phyloP scores from a whole-genome alignment of 2,797 vertebrate genomes.

The Periophthalmus magnuspinnatus region DNA sequence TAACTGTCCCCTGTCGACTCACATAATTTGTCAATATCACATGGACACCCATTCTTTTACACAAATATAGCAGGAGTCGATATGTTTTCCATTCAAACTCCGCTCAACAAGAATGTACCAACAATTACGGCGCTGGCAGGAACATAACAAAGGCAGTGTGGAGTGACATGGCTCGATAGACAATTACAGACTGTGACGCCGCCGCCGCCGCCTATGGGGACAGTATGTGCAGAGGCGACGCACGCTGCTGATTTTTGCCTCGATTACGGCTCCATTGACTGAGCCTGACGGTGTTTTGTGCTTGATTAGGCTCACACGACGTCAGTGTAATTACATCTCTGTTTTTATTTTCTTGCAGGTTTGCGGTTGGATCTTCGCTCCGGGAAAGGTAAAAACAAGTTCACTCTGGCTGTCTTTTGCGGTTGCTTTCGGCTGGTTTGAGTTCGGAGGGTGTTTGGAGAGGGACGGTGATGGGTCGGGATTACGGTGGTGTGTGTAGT shows the following conservation, averaged over 20 bases:
- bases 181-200: conserved; percentile 50
- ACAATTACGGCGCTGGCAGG: conserved; percentile 34
- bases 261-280: conserved; percentile 23
- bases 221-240: conserved; percentile 15
- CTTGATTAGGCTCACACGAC: not conserved
- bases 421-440: conserved; percentile 1
- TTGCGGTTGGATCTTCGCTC: conserved; percentile 65
- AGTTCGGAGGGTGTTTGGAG: conserved; percentile 6
- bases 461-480: conserved; percentile 29
- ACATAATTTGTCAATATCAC: conserved; percentile 59
- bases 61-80: conserved; percentile 38
- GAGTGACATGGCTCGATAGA: conserved; percentile 53
- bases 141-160: conserved; percentile 32
- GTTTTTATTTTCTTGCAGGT: conserved; percentile 44
- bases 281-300: conserved; percentile 19
- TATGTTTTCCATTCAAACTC: conserved; percentile 36
- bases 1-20: conserved; percentile 57
- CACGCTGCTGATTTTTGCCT: conserved; percentile 29
- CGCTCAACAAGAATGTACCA: conserved; percentile 18
- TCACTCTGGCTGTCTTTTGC: conserved; percentile 7
- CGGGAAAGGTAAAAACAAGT: conserved; percentile 64
- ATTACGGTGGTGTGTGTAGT: conserved; percentile 27
- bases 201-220: conserved; percentile 31
- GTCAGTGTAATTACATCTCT: conserved; percentile 36
- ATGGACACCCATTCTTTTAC: conserved; percentile 14